Percentiles rank a stretch among this genome's conserved stretches.
These are phyloP conservation scores for Dasyprocta punctata DNA, from an alignment of 2,113 vertebrate species.

Conservation along the genomic window DNA sequence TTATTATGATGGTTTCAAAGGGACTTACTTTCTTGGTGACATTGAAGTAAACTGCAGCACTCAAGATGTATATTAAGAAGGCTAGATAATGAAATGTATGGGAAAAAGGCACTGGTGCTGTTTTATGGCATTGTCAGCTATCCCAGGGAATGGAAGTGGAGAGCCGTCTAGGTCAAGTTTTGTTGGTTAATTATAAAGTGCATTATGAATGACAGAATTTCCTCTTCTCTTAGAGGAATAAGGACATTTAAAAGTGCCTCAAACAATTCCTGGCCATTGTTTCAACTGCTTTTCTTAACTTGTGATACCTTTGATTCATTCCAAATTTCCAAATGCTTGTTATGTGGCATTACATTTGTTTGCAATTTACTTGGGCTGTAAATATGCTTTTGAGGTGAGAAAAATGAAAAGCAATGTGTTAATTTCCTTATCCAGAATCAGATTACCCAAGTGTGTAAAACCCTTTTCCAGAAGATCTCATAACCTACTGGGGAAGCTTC, in stretches of 20 bases:
- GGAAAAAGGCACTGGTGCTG: conserved; percentile 64
- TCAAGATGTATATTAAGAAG: conserved; percentile 79
- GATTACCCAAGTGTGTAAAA: background rate
- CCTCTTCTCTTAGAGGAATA: background rate
- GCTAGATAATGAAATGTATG: conserved; percentile 81
- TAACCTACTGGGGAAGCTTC: background rate
- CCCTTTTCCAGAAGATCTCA: background rate
- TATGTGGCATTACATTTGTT: background rate
- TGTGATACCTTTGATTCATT: conserved; percentile 12
- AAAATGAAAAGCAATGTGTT: background rate
- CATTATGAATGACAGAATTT: background rate
- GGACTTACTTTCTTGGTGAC: conserved; percentile 83
- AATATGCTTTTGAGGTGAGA: background rate
- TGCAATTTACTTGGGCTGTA: background rate
- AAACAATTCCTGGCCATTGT: background rate
- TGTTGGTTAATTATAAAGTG: background rate
- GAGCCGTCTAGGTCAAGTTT: background rate
- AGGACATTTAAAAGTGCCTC: background rate
- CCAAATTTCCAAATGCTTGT: background rate
- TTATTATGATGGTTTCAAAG: conserved; percentile 82
- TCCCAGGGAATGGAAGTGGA: conserved; percentile 41
- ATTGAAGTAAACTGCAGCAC: conserved; percentile 85
- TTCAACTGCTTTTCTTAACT: background rate
- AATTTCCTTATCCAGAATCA: background rate
- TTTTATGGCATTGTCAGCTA: conserved; percentile 71